Conservation (phyloP, 2,888 invertebrate genomes). For the Parnassius mnemosyne region DNA sequence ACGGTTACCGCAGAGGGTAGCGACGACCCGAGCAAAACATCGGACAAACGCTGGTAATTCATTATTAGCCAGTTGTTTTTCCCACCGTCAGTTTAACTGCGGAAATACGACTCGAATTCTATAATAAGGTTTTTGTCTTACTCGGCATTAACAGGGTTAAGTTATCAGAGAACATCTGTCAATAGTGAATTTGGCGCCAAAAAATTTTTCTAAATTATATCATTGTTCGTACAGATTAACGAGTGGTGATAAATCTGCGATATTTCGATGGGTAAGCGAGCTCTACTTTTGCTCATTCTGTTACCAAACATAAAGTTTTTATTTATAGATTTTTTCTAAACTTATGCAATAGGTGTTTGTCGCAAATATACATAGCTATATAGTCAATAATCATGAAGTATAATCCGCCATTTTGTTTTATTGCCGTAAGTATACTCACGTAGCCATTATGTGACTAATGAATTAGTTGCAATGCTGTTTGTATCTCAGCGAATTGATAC, state of each 20-base stretch:
- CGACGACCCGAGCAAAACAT: constrained; percentile 33
- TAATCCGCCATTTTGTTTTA: too few species aligned
- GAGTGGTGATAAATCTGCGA: constrained; percentile 1
- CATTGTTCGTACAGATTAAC: constrained; percentile 7
- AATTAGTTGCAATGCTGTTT: too few species aligned
- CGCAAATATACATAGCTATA: too few species aligned
- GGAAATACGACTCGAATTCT: constrained; percentile 9
- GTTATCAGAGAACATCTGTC: constrained; percentile 18
- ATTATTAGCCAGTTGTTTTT: constrained; percentile 65
- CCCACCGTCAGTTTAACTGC: constrained; percentile 40
- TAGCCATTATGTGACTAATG: too few species aligned
- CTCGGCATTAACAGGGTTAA: constrained; percentile 15
- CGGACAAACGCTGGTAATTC: constrained; percentile 50
- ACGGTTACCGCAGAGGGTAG: constrained; percentile 33
- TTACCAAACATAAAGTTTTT: too few species aligned
- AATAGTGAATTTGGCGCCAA: constrained; percentile 23
- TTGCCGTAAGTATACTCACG: too few species aligned
- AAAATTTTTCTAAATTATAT: constrained; percentile 17
- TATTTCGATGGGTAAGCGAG: constrained; percentile 3
- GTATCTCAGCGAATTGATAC: constrained; percentile 12
- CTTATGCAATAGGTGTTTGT: too few species aligned
- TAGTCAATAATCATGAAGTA: too few species aligned
- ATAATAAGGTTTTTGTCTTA: constrained; percentile 9
- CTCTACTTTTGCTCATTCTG: neutral
- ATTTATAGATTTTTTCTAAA: too few species aligned